A percentile compares a stretch with the other conserved stretches of the same genome.
phyloP scores from a whole-genome alignment of 2,797 vertebrate species.

The Hipposideros larvatus region DNA sequence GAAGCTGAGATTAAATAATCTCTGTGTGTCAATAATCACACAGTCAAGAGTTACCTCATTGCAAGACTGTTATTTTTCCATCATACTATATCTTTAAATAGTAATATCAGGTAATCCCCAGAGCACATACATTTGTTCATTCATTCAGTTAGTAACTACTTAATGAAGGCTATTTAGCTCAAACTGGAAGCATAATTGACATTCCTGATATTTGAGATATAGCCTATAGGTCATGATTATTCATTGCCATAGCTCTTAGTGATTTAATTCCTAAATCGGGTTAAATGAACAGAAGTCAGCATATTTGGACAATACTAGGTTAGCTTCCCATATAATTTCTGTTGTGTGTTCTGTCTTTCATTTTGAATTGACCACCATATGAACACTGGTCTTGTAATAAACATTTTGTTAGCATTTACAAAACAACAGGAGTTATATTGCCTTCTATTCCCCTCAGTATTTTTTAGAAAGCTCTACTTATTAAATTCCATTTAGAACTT shows the following conservation, averaged over 20 bases:
- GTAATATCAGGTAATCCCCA: neutral
- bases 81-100: neutral
- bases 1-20: conserved; percentile 32
- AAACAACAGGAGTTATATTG: neutral
- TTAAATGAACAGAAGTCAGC: conserved; percentile 6
- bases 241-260: neutral
- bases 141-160: conserved; percentile 23
- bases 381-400: neutral
- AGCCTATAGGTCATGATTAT: neutral
- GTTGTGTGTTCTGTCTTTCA: conserved; percentile 20
- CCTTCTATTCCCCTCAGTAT: neutral
- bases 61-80: neutral
- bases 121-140: neutral
- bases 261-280: neutral
- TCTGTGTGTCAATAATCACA: neutral
- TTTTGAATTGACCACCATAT: neutral
- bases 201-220: neutral
- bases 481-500: conserved; percentile 40
- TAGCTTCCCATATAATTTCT: conserved; percentile 40
- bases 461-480: conserved; percentile 22
- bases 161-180: neutral
- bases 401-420: conserved; percentile 16
- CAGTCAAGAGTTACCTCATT: neutral
- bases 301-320: neutral
- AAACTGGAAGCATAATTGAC: neutral